Percentiles rank a stretch among this genome's conserved stretches.
These are phyloP conservation scores for Nemotelus pantherinus DNA, from an alignment of 2,888 invertebrate species.

Conservation along the genomic window DNA sequence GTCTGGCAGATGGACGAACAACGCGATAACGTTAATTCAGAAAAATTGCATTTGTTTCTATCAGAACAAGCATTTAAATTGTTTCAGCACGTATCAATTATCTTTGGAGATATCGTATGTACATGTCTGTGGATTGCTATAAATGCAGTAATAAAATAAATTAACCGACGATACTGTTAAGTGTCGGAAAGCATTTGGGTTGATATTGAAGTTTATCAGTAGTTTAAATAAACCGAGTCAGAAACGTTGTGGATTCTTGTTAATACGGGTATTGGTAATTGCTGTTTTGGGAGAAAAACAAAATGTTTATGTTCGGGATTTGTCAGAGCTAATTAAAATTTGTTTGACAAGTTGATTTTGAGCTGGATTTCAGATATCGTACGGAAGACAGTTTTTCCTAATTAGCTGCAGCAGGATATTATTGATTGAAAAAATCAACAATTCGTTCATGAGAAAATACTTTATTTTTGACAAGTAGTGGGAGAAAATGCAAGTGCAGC, in stretches of 20 bases:
- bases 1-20: background rate
- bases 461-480: too few relatives aligned
- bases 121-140: background rate
- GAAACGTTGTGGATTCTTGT: background rate
- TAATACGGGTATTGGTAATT: too few relatives aligned
- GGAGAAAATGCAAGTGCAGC: too few relatives aligned
- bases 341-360: too few relatives aligned
- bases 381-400: too few relatives aligned
- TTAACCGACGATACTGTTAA: constrained; percentile 24
- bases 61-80: constrained; percentile 38
- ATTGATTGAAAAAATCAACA: too few relatives aligned
- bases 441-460: too few relatives aligned
- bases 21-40: constrained; percentile 19
- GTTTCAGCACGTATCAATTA: constrained; percentile 6
- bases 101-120: background rate
- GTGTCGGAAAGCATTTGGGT: constrained; percentile 14
- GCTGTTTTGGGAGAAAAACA: too few relatives aligned
- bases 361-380: too few relatives aligned
- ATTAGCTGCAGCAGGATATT: too few relatives aligned
- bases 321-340: too few relatives aligned
- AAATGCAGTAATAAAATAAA: constrained; percentile 9
- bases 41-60: constrained; percentile 40
- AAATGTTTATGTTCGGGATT: too few relatives aligned
- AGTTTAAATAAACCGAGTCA: background rate
- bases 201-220: background rate